Evolutionary conservation across 1,140 invertebrate species (phyloP).

Genomic region (Mactra quadrangularis): DNA sequence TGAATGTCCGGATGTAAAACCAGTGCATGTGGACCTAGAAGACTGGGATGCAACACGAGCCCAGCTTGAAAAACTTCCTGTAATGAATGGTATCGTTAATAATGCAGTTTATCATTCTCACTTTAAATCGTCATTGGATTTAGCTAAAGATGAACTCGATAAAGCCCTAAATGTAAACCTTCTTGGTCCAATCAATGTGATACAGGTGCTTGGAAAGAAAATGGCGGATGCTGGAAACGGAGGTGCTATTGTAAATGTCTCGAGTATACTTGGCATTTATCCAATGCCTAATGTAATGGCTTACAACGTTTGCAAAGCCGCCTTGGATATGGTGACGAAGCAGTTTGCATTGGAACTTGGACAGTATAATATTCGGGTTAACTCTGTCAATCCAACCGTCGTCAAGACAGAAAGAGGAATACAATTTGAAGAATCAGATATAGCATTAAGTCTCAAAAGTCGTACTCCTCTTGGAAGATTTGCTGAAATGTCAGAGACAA

Average conservation of each 20-base stretch:
- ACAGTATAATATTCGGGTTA: conserved; percentile 92
- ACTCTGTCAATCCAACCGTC: conserved; percentile 93
- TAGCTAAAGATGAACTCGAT: neutral
- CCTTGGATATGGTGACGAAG: conserved; percentile 84
- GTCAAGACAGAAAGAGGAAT: too few species aligned
- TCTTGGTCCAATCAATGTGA: conserved; percentile 86
- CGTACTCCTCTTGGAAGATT: too few species aligned
- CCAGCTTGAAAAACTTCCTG: conserved; percentile 84
- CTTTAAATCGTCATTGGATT: neutral
- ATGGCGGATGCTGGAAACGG: conserved; percentile 88
- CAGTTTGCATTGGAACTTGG: conserved; percentile 94
- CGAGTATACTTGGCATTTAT: conserved; percentile 88
- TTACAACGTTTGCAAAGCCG: conserved; percentile 88
- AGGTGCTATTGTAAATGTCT: conserved; percentile 94
- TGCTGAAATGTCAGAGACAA: too few species aligned
- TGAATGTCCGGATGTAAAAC: conserved; percentile 85
- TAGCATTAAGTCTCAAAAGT: too few species aligned
- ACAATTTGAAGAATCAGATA: too few species aligned
- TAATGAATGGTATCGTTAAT: conserved; percentile 91
- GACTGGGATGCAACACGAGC: conserved; percentile 90
- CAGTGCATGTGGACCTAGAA: conserved; percentile 88
- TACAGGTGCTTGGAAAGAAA: conserved; percentile 87
- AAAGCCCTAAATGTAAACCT: conserved; percentile 4
- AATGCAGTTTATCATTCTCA: conserved; percentile 87
- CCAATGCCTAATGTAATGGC: conserved; percentile 90